Evolutionary conservation across 2,888 invertebrate species (phyloP), one percentile per base, ranked within the genome.

Genomic region (Heliconius aoede): DNA sequence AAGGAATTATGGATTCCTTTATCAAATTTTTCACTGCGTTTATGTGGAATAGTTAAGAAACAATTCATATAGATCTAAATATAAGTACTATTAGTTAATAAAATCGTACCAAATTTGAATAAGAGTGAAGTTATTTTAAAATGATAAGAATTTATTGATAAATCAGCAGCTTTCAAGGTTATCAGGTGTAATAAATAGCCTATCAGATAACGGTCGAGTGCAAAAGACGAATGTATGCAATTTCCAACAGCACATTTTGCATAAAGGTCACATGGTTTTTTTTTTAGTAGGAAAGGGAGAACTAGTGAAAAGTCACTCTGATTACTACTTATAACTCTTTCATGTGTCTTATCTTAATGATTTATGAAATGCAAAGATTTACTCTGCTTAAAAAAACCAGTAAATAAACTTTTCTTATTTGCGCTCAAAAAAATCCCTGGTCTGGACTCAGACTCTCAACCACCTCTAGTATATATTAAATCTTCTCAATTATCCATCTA

Each of bases 121-220:
- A 58, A 21, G 18, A 24, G 32, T 36, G 55, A 60, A 36, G 18
- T 30, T 26, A 73, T 74, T 67, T 76, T 73, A 30, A 76, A 78
- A 68, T 73, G 62, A 80, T 79, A 81, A 81, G 71, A 75, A 73
- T 74, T 62, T 73, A 76, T 74, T 77, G 80, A 80, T 80, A 80
- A 77, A 69, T 76, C 73, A 71, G 75, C 79, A 71, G 76, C 77
- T 73, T 73, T 82, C 84, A 85, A 85, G 85, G 85, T 84, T 85
- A 85, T 85, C 85, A 80, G 79, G 78, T 81, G 78, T 80, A 83
- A 82, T 83, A 83, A 83, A 82, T 81, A 80, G 82, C 84, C 82
- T 83, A 84, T 82, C 83, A 81, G 84, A 84, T 84, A 84, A 79
- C 79, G 78, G 46, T 77, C 24, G 76, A 75, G 75, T 69, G 65